These are phyloP conservation scores for Clarias laeviceps DNA, from an alignment of 2,797 vertebrate genomes.

Conservation along the genomic window DNA sequence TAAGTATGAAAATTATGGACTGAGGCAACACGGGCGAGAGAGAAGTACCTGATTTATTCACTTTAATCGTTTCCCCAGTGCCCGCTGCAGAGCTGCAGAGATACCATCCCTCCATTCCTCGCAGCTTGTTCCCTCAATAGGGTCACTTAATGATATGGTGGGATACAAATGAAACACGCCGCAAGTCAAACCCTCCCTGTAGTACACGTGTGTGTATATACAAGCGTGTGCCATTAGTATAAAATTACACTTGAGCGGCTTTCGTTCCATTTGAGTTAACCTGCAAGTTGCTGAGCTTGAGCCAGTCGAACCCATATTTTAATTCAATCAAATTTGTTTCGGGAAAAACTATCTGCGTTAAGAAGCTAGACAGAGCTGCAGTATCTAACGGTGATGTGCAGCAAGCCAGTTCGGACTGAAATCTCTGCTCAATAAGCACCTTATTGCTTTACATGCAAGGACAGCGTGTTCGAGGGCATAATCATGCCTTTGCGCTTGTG, in stretches of 20 bases:
- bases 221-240: constrained; percentile 54
- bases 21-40: constrained; percentile 49
- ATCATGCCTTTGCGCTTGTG: constrained; percentile 1
- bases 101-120: constrained; percentile 61
- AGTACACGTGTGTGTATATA: not conserved
- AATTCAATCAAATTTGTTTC: not conserved
- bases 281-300: constrained; percentile 57
- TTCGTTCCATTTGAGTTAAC: constrained; percentile 68
- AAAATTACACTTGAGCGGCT: constrained; percentile 67
- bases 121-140: constrained; percentile 65
- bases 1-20: constrained; percentile 65
- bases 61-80: constrained; percentile 73
- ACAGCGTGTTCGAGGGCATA: not conserved
- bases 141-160: constrained; percentile 63
- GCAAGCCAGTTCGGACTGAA: not conserved
- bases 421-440: constrained; percentile 3
- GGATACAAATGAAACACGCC: constrained; percentile 72
- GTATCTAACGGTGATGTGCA: not conserved
- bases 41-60: constrained; percentile 55
- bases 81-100: constrained; percentile 55
- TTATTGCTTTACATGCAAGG: not conserved
- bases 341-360: constrained; percentile 4
- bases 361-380: not conserved
- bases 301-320: constrained; percentile 40
- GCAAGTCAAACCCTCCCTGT: constrained; percentile 60